Evolutionary conservation across 2,113 vertebrate genomes (phyloP), one percentile per base, ranked within the genome.

Genomic region (Columbina picui): DNA sequence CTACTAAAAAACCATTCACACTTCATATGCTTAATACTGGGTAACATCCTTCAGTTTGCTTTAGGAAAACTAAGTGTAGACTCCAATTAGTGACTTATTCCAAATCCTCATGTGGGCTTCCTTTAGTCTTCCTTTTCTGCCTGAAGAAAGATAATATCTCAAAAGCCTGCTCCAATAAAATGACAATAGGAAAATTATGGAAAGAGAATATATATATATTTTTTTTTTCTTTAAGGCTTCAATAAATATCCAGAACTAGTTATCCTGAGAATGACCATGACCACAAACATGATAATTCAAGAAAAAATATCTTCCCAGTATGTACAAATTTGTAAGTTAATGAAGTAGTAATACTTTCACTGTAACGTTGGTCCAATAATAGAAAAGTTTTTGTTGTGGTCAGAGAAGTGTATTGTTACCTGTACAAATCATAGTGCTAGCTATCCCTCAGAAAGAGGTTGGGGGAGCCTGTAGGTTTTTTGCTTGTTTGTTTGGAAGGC

Each of bases 391-490:
- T 69, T 69, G 4, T 39, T 90, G 10, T 45, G 29, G 34, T 75
- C 26, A 53, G 17, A 84, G 5, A n/a, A n/a, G 4, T 36, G 4
- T 27, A 18, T 32, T 50, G 27, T 36, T 14, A n/a, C 13, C 56
- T 67, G 27, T 38, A 69, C 30, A 85, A 64, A 43, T 83, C 9
- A 10, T 25, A 84, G 22, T 41, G 20, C 47, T 78, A 53, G 27
- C 30, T 81, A 5, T 61, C 14, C 2, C 22, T 56, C 53, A 76
- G 16, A 50, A 49, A 70, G 26, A 22, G 13, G 10, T 27, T 65
- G 7, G 5, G 10, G 7, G 10, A 67, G 11, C 15, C 3, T 29
- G 13, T 5, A 3, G 1, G 4, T 39, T 29, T 38, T 45, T 19
- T 87, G 7, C 47, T 36, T 21, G 18, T 47, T 19, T 45, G 22